Base-by-base conservation (phyloP, 2,113 vertebrate species). In the Blennius ocellaris region DNA sequence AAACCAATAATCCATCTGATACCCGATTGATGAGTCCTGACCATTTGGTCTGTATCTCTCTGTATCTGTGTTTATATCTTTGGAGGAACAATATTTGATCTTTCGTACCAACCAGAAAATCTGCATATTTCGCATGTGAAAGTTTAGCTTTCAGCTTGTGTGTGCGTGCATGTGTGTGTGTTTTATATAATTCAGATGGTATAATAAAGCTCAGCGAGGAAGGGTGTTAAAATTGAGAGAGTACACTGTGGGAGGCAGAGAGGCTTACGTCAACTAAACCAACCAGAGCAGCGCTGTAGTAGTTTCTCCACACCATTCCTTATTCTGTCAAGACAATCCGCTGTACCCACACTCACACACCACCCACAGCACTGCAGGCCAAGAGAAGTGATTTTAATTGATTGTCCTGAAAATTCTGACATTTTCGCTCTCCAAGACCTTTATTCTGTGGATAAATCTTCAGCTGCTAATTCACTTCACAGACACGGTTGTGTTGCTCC, bases 221-320 rank as follows among this genome's bases (percentile, higher is more conserved):
- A 6, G 44, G 44, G 15, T 53, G 45, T 43, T 56, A 66, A 81
- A 71, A 78, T 70, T 69, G 76, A 76, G 66, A 79, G 75, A 77
- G 58, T 16, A 70, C 69, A 48, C 69, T 77, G 86, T 88, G 48
- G 85, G 85, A 75, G 85, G 84, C 75, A 71, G 54, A 79, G 76
- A 84, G 79, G 81, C 76, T 86, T 84, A 79, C 72, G 75, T 83
- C 69, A 90, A 84, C 65, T 56, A 72, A 84, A 83, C 63, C 37
- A 78, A 69, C 62, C 78, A 63, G 50, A 76, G 74, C 65, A 80
- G 64, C 54, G 43, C 78, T 76, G 87, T 84, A 75, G 77, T 81
- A 86, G 85, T 86, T 79, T 57, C 76, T 78, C 60, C 74, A 60
- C 71, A 78, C 76, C 77, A 57, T 83, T 75, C 66, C 76, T 84